phyloP scores from a whole-genome alignment of 2,888 invertebrate species.

The Nymphalis c-album region DNA sequence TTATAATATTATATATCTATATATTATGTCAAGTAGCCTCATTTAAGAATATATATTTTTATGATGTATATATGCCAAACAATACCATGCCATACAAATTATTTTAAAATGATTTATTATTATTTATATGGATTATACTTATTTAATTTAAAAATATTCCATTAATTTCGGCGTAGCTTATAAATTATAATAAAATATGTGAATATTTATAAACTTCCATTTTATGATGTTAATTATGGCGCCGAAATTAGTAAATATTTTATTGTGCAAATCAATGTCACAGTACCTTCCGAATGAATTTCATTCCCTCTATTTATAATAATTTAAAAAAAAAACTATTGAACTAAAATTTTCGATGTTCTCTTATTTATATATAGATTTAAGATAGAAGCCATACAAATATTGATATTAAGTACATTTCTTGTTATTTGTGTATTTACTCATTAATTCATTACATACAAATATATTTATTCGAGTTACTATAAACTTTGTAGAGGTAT shows the following conservation, averaged over 20 bases:
- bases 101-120: not conserved
- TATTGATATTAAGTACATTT: conserved; percentile 32
- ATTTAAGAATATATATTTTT: not conserved
- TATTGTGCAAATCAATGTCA: no score
- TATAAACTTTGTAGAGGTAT: conserved; percentile 32
- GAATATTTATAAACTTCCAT: not conserved
- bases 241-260: no score
- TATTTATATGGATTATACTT: conserved; percentile 1
- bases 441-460: conserved; percentile 26
- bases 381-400: conserved; percentile 16
- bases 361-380: no score
- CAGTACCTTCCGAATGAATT: no score
- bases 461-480: conserved; percentile 35
- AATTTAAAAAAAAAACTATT: conserved; percentile 1
- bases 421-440: conserved; percentile 35
- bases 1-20: no score
- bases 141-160: not conserved
- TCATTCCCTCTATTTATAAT: not conserved
- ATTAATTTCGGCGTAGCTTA: not conserved
- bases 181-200: no score
- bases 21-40: not conserved
- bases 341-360: no score
- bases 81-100: no score
- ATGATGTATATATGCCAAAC: no score
- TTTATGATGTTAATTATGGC: conserved; percentile 1